A percentile compares a stretch with the other conserved stretches of the same genome.
These are phyloP conservation scores for Prorops nasuta DNA, from an alignment of 1,140 invertebrate genomes.

Conservation along the genomic window DNA sequence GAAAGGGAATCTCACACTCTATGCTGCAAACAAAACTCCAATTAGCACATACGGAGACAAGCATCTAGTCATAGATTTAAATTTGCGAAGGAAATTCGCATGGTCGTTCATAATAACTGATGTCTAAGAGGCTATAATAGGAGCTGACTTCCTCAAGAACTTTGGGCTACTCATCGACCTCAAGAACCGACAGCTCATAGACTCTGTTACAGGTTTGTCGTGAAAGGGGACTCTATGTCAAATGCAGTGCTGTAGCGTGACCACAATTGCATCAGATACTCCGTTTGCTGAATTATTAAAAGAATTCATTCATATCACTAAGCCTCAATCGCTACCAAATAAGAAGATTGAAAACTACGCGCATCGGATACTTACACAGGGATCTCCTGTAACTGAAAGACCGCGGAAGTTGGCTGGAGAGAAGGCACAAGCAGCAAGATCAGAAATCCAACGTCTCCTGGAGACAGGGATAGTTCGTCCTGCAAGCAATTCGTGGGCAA, in stretches of 20 bases:
- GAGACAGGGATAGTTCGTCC: background rate
- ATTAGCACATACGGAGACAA: slow-evolving; percentile 36
- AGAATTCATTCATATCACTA: slow-evolving; percentile 14
- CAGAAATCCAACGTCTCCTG: background rate
- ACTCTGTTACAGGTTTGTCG: slow-evolving; percentile 16
- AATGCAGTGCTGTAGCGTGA: background rate
- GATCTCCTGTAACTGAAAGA: slow-evolving; percentile 19
- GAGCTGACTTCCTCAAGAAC: slow-evolving; percentile 40
- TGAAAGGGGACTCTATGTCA: background rate
- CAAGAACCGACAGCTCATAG: slow-evolving; percentile 21
- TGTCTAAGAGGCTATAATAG: slow-evolving; percentile 37
- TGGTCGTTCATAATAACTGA: slow-evolving; percentile 43
- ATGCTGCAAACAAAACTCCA: slow-evolving; percentile 15
- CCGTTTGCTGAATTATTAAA: slow-evolving; percentile 2
- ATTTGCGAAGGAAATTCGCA: slow-evolving; percentile 25
- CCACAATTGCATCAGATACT: slow-evolving; percentile 4
- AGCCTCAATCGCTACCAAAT: slow-evolving; percentile 5
- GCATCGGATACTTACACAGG: slow-evolving; percentile 25
- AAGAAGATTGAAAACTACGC: background rate
- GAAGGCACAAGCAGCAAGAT: background rate
- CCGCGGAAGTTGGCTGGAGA: background rate
- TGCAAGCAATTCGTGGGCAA: slow-evolving; percentile 9
- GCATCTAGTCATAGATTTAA: slow-evolving; percentile 29
- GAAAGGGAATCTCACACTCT: slow-evolving; percentile 2
- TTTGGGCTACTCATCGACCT: slow-evolving; percentile 36